These are phyloP conservation scores for Physocephala rufipes DNA, from an alignment of 2,888 invertebrate genomes.

Conservation along the genomic window DNA sequence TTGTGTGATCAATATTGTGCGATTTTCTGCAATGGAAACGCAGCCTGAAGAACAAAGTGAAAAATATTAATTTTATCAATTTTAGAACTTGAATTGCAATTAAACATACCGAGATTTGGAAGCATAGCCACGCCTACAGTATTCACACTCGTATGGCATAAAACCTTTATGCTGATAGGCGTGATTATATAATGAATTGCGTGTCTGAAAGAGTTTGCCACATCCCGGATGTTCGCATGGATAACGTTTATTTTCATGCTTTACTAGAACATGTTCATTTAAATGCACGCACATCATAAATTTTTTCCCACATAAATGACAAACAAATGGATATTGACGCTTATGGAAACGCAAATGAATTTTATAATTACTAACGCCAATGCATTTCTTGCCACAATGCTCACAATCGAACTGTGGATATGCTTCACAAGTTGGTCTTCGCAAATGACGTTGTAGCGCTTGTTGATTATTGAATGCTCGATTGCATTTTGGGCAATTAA, in stretches of 20 bases:
- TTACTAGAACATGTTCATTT: constrained; percentile 44
- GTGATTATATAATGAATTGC: constrained; percentile 45
- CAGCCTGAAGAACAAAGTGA: constrained; percentile 39
- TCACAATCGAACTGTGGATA: constrained; percentile 47
- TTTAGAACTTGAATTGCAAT: background rate
- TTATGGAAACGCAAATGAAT: constrained; percentile 48
- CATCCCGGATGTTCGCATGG: constrained; percentile 43
- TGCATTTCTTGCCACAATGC: constrained; percentile 44
- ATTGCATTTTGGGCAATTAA: constrained; percentile 42
- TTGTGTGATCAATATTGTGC: constrained; percentile 40
- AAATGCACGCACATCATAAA: constrained; percentile 48
- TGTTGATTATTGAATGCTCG: constrained; percentile 40
- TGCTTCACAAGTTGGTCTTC: constrained; percentile 42
- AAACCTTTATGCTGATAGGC: constrained; percentile 43
- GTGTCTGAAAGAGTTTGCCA: constrained; percentile 45
- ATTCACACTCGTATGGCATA: constrained; percentile 46
- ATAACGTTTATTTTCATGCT: constrained; percentile 47
- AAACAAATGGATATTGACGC: constrained; percentile 47
- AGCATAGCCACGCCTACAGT: constrained; percentile 43
- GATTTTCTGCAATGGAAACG: constrained; percentile 43
- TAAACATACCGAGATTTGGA: constrained; percentile 42
- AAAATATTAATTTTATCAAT: background rate
- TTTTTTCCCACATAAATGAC: constrained; percentile 43
- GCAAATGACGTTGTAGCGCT: constrained; percentile 38
- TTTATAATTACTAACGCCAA: constrained; percentile 45